phyloP scores from a whole-genome alignment of 2,888 invertebrate genomes.

The Oegoconia quadripuncta region DNA sequence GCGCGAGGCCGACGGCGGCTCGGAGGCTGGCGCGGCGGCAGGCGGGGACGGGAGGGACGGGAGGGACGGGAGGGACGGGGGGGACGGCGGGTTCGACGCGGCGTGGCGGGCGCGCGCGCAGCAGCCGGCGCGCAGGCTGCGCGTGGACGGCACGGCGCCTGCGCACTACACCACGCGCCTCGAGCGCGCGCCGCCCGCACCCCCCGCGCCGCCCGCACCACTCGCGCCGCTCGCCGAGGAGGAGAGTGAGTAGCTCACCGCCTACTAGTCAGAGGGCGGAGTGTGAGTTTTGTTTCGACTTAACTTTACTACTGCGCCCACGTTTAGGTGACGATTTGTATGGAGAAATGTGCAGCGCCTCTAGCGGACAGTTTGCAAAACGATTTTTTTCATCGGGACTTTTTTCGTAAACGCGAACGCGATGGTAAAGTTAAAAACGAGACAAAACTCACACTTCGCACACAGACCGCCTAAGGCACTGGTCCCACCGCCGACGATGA shows the following conservation, averaged over 20 bases:
- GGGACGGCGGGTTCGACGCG: constrained; percentile 51
- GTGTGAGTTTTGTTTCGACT: too few species aligned
- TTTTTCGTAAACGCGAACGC: too few species aligned
- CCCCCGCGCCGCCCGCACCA: constrained; percentile 16
- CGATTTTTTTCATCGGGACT: too few species aligned
- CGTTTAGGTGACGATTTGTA: too few species aligned
- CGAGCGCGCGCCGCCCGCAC: constrained; percentile 34
- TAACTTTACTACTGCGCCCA: too few species aligned
- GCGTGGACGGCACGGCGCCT: constrained; percentile 53
- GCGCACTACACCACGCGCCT: constrained; percentile 58
- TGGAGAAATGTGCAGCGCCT: too few species aligned
- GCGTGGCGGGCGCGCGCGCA: constrained; percentile 42
- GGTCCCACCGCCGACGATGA: too few species aligned
- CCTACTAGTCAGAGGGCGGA: background rate
- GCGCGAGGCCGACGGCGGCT: too few species aligned
- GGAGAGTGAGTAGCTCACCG: constrained; percentile 36
- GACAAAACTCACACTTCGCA: too few species aligned
- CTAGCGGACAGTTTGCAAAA: too few species aligned
- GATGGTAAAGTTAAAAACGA: too few species aligned
- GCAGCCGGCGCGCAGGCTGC: constrained; percentile 41
- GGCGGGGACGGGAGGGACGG: constrained; percentile 1
- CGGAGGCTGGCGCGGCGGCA: background rate
- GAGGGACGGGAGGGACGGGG: constrained; percentile 20
- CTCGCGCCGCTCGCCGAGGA: constrained; percentile 28
- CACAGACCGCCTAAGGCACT: too few species aligned